These are phyloP conservation scores for Thripadectes ignobilis DNA, from an alignment of 2,797 vertebrate genomes.

Conservation along the genomic window DNA sequence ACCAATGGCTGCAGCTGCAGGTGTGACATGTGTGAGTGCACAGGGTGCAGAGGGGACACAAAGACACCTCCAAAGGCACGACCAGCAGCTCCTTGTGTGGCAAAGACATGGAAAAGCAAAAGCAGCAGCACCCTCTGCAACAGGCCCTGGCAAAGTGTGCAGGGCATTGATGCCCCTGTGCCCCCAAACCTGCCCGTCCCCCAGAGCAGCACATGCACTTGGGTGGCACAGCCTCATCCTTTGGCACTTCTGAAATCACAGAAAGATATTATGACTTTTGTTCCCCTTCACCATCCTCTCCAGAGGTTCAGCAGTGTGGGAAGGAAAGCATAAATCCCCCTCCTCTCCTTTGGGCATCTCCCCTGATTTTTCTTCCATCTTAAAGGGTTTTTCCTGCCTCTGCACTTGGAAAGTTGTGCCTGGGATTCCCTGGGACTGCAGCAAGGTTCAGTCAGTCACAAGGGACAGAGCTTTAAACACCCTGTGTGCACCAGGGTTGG, in stretches of 20 bases:
- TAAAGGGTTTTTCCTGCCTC: neutral
- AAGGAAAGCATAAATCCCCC: neutral
- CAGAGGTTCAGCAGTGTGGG: neutral
- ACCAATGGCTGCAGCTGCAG: neutral
- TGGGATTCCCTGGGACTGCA: neutral
- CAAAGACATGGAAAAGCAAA: neutral
- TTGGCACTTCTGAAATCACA: fast-evolving
- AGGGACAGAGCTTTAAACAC: neutral
- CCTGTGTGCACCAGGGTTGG: fast-evolving
- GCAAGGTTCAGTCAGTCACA: neutral
- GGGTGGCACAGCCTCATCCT: neutral
- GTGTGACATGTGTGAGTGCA: neutral
- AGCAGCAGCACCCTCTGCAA: neutral
- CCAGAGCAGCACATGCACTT: fast-evolving
- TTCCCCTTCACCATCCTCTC: neutral
- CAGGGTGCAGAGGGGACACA: neutral
- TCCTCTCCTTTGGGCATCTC: neutral
- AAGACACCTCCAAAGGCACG: neutral
- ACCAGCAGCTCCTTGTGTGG: neutral
- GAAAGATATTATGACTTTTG: neutral
- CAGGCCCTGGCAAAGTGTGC: neutral
- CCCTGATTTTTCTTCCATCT: neutral
- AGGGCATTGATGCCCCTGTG: neutral
- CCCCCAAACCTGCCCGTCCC: neutral
- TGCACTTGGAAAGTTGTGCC: fast-evolving